Conservation (phyloP, 2,797 vertebrate genomes). For the Picus viridis region DNA sequence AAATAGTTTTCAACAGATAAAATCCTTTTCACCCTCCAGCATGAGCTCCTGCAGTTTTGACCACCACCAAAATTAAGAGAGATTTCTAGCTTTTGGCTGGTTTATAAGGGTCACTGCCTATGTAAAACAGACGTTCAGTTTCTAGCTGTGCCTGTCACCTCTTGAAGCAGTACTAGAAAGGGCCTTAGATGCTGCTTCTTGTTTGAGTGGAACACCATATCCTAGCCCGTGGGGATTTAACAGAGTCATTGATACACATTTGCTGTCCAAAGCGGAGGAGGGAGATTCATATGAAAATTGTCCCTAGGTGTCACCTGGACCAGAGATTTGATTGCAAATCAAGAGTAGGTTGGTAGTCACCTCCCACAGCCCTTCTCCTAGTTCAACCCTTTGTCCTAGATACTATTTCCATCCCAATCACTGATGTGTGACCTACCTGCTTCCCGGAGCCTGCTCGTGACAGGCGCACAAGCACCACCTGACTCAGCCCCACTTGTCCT, state of each 20-base stretch:
- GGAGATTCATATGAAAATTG: background rate
- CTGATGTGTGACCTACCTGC: background rate
- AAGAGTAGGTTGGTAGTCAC: background rate
- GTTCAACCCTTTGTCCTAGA: background rate
- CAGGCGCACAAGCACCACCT: background rate
- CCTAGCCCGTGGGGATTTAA: background rate
- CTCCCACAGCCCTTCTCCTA: background rate
- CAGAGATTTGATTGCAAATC: background rate
- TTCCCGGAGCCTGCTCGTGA: background rate
- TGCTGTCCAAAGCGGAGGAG: background rate
- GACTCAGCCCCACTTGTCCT: fast-evolving
- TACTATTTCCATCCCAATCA: background rate
- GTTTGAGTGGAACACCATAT: background rate
- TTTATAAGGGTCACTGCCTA: background rate
- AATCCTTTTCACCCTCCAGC: background rate
- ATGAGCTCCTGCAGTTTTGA: background rate
- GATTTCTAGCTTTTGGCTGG: background rate
- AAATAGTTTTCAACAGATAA: background rate
- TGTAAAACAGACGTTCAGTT: background rate
- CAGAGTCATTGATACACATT: background rate
- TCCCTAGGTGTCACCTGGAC: background rate
- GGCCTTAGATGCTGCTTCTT: background rate
- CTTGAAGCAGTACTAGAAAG: background rate
- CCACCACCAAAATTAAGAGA: background rate
- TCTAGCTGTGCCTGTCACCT: background rate